Evolutionary conservation across 2,113 vertebrate genomes (phyloP).

Genomic region (Phalacrocorax carbo): DNA sequence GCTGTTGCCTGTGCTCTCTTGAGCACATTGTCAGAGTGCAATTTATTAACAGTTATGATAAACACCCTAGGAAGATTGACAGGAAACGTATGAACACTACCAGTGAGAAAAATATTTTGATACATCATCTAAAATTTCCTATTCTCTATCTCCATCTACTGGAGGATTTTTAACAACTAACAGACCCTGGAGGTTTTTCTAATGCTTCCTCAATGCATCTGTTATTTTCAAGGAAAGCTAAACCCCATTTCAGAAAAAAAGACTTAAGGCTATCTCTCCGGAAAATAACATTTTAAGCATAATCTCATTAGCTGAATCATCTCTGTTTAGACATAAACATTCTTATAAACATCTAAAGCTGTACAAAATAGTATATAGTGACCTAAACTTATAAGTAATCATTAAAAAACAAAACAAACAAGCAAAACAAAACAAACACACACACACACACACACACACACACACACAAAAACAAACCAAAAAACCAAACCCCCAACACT

Average conservation of each 20-base stretch:
- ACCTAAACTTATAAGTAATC: neutral
- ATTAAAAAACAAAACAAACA: neutral
- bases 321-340: neutral
- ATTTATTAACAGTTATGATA: neutral
- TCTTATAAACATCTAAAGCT: neutral
- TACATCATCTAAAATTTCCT: neutral
- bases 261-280: neutral
- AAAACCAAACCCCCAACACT: rapidly evolving
- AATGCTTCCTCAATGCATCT: neutral
- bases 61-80: neutral
- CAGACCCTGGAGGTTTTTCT: neutral
- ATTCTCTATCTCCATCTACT: constrained; percentile 52
- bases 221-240: neutral
- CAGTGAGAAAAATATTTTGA: neutral
- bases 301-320: neutral
- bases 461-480: neutral
- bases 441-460: neutral
- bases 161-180: neutral
- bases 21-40: neutral
- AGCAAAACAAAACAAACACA: neutral
- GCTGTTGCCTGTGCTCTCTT: neutral
- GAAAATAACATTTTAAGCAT: neutral
- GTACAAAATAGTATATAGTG: neutral
- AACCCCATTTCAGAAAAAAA: neutral
- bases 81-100: neutral